Base-by-base conservation (phyloP, 2,113 vertebrate genomes). In the Brachyistius frenatus region DNA sequence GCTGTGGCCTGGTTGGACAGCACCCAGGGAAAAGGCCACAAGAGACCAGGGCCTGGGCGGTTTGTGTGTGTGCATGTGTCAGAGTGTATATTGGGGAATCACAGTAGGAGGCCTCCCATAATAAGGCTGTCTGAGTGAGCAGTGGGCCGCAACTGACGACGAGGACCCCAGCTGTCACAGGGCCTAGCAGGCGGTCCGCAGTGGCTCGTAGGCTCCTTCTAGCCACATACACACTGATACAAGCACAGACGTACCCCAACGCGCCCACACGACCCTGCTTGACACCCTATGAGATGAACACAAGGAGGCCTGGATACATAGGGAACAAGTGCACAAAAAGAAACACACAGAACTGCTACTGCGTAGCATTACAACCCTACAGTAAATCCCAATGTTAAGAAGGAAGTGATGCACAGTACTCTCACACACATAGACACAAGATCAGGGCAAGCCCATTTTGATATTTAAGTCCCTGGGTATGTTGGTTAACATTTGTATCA, bases 71-170 rank as follows among this genome's bases (percentile, higher is more conserved):
- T 80, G 79, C 41, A 60, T 37, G 77, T 86, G 84, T 83, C 83
- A 76, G 36, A 75, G 72, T 88, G 79, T 85, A 73, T 85, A 73
- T 81, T 68, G 62, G 81, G 67, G 65, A 88, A 78, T 86, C 85
- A 73, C 90, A 86, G 85, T 84, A 83, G 89, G 89, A 81, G 79
- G 71, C 75, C 65, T 88, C 82, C 84, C 86, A 92, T 93, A 91
- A 91, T 91, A 92, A 91, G 85, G 80, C 83, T 91, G 90, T 93
- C 92, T 93, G 58, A 71, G 85, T 16, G 86, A 91, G 93, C 92
- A 93, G 88, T 88, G 89, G 91, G 88, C 91, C 77, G 88, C 82
- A 87, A 92, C 90, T 93, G 92, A 93, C 89, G 77, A 80, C 78
- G 81, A 87, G 73, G 82, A 88, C 86, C 92, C 88, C 79, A 65